A percentile compares a stretch with the other conserved stretches of the same genome.
phyloP scores from a whole-genome alignment of 2,797 vertebrate species.

The Enteromius argenteus region DNA sequence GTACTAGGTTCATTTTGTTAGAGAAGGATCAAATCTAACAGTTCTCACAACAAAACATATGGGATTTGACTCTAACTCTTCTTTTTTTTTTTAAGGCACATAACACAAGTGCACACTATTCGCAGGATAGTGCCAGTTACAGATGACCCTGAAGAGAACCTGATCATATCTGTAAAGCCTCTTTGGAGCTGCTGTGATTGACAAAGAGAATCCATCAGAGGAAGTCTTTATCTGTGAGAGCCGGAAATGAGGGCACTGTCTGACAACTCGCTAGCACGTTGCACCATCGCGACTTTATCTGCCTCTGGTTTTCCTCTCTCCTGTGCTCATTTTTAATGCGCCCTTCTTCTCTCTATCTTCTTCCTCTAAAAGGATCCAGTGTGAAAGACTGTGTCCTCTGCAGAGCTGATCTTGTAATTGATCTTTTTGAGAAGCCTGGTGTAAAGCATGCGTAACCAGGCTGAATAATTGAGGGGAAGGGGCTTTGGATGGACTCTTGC shows the following conservation, averaged over 20 bases:
- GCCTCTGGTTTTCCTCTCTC: constrained; percentile 42
- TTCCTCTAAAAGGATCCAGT: background rate
- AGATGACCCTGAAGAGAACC: constrained; percentile 58
- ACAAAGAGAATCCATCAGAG: constrained; percentile 61
- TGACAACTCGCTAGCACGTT: constrained; percentile 45
- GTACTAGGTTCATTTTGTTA: background rate
- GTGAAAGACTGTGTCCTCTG: background rate
- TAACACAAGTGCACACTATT: background rate
- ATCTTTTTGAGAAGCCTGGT: constrained; percentile 11
- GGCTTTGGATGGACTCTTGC: constrained; percentile 52
- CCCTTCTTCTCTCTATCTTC: background rate
- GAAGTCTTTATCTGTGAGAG: constrained; percentile 51
- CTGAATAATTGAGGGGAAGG: constrained; percentile 35
- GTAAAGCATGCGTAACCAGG: constrained; percentile 38
- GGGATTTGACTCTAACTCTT: background rate
- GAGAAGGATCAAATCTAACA: background rate
- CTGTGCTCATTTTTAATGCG: background rate
- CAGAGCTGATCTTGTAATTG: constrained; percentile 10
- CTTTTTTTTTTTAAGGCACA: background rate
- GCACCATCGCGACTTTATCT: constrained; percentile 9
- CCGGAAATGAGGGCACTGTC: constrained; percentile 35
- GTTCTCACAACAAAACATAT: background rate
- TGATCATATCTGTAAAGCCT: constrained; percentile 60
- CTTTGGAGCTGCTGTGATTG: constrained; percentile 39
- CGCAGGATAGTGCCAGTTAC: background rate